A percentile compares a stretch with the other conserved stretches of the same genome.
These are phyloP conservation scores for Pangasius larnaudii DNA, from an alignment of 2,797 vertebrate species.

Conservation along the genomic window DNA sequence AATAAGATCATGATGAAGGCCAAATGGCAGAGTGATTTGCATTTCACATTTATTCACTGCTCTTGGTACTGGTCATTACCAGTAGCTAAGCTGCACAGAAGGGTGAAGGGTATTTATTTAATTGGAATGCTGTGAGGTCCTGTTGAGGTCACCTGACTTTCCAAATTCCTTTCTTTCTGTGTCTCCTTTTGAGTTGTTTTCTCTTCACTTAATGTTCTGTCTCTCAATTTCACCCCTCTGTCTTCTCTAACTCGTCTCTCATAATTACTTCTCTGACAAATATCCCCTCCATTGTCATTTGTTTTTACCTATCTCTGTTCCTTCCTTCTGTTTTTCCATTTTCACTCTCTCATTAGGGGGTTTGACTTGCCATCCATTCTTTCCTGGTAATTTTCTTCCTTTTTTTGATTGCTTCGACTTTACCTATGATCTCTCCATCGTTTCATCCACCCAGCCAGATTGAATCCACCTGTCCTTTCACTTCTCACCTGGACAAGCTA, in stretches of 20 bases:
- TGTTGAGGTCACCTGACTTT: background rate
- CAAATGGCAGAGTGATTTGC: conserved; percentile 10
- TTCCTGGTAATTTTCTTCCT: conserved; percentile 4
- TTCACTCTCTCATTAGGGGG: background rate
- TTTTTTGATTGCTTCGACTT: background rate
- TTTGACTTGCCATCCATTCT: conserved; percentile 17
- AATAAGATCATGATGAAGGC: background rate
- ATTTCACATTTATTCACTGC: background rate
- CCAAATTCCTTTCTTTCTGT: background rate
- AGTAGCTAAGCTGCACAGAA: background rate
- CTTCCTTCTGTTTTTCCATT: conserved; percentile 20
- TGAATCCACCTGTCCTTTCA: background rate
- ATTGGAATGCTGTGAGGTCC: background rate
- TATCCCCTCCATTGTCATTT: conserved; percentile 12
- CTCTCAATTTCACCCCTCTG: conserved; percentile 27
- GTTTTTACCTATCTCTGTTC: conserved; percentile 33
- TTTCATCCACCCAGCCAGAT: background rate
- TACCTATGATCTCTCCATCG: background rate
- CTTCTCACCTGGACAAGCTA: conserved; percentile 11
- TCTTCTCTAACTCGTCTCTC: conserved; percentile 29
- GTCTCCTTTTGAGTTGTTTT: conserved; percentile 40
- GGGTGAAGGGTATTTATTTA: background rate
- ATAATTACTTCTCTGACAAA: conserved; percentile 50
- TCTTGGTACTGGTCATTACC: background rate
- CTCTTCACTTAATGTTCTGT: conserved; percentile 44